Evolutionary conservation across 2,797 vertebrate species (phyloP), one percentile per base, ranked within the genome.

Genomic region (Eutrigla gurnardus): DNA sequence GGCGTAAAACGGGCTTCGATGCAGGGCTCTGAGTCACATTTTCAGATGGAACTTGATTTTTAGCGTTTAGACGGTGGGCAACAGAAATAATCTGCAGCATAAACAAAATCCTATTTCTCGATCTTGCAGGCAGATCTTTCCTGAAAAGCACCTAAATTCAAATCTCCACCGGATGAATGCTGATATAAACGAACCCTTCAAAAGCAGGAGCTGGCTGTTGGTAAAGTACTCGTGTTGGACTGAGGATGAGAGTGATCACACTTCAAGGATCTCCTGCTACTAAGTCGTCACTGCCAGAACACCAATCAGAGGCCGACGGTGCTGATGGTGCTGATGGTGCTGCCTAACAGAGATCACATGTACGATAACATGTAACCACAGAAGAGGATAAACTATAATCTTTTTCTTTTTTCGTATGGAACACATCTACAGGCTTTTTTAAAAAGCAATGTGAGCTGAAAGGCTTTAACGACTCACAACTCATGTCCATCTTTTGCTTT

Each of bases 1-100:
- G 70, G 80, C 64, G 54, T 83, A 81, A 84, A 86, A 63, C 68
- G 61, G 75, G 55, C 73, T 77, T 77, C 81, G 73, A 89, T 88
- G 67, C 76, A 87, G 70, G 59, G 61, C 65, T 80, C 63, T 75
- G 65, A 81, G 67, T 80, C 67, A 86, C 82, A 43, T 81, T 70
- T 47, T 74, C n/a, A 37, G 53, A 54, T 25, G 64, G 59, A 75
- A 76, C 47, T 40, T 46, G 62, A 45, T 75, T 73, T 86, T 72
- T 64, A 65, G 39, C 52, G 50, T 57, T 65, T 25, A 68, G 42
- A 42, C 17, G 17, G 40, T 0, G 25, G 10, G 7, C 18, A 33
- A 32, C 66, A 54, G 25, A 77, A 76, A 68, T 49, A 73, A 82
- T 52, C 59, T 32, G 59, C 45, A 43, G 57, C 50, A 64, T 50